Conservation (phyloP, 2,113 vertebrate species). For the Neomonachus schauinslandi region DNA sequence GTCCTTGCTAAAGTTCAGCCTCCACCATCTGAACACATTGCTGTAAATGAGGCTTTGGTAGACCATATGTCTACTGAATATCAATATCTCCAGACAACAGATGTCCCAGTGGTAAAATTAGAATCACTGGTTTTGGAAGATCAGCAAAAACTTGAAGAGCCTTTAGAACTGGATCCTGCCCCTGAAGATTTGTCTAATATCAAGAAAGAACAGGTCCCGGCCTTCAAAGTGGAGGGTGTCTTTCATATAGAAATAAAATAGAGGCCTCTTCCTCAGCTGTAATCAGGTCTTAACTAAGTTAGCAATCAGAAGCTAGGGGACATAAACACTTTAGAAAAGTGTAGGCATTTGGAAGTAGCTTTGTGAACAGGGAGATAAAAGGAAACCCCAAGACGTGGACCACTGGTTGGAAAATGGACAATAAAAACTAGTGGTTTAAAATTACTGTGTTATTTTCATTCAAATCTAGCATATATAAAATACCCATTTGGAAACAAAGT, state of each 20-base stretch:
- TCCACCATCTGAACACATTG: neutral
- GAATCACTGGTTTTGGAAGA: neutral
- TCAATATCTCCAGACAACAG: neutral
- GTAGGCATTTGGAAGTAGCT: constrained; percentile 1
- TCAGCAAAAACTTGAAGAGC: neutral
- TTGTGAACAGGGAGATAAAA: constrained; percentile 39
- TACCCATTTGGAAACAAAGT: constrained; percentile 52
- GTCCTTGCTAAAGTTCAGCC: neutral
- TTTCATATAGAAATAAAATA: neutral
- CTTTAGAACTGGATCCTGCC: neutral
- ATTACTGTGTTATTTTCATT: constrained; percentile 48
- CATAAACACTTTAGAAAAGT: neutral
- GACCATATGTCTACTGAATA: neutral
- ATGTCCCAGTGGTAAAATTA: neutral
- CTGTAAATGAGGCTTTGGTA: neutral
- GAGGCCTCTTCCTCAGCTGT: neutral
- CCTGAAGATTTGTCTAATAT: neutral
- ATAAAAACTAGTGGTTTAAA: constrained; percentile 68
- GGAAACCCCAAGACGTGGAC: neutral
- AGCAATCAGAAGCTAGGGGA: neutral
- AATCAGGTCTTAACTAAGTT: neutral
- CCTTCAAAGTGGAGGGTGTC: constrained; percentile 31
- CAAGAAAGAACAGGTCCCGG: neutral
- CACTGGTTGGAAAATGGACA: constrained; percentile 53
- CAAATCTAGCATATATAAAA: neutral